phyloP scores from a whole-genome alignment of 2,113 vertebrate species.

The Canis aureus region DNA sequence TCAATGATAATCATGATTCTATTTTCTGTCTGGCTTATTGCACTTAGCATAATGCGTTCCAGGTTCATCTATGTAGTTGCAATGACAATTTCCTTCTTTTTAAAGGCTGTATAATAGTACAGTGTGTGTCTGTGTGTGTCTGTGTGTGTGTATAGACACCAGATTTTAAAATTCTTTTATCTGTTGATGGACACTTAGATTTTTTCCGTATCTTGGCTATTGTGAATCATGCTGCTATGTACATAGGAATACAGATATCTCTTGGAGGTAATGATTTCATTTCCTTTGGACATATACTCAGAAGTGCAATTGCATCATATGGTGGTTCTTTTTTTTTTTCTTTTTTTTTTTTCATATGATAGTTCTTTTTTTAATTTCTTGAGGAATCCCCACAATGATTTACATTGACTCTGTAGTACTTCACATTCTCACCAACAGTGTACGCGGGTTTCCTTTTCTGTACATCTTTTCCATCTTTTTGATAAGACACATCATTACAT shows the following conservation, averaged over 20 bases:
- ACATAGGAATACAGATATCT: neutral
- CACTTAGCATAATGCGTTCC: neutral
- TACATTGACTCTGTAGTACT: neutral
- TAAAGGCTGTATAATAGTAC: neutral
- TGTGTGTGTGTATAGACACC: neutral
- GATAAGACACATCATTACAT: neutral
- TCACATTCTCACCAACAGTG: neutral
- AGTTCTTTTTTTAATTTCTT: neutral
- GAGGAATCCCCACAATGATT: neutral
- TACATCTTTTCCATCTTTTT: neutral
- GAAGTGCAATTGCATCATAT: neutral
- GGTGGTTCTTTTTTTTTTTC: neutral
- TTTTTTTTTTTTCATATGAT: neutral
- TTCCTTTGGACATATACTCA: neutral
- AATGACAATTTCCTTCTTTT: neutral
- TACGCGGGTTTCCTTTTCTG: neutral
- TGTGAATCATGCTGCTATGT: neutral
- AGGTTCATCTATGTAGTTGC: neutral
- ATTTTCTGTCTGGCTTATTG: neutral
- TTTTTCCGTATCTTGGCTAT: neutral
- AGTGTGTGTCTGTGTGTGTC: neutral
- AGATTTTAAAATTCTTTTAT: neutral
- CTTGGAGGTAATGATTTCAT: neutral
- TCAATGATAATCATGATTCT: neutral
- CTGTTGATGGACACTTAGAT: neutral